Conservation (phyloP, 2,888 invertebrate species). For the Ectemnius cavifrons region DNA sequence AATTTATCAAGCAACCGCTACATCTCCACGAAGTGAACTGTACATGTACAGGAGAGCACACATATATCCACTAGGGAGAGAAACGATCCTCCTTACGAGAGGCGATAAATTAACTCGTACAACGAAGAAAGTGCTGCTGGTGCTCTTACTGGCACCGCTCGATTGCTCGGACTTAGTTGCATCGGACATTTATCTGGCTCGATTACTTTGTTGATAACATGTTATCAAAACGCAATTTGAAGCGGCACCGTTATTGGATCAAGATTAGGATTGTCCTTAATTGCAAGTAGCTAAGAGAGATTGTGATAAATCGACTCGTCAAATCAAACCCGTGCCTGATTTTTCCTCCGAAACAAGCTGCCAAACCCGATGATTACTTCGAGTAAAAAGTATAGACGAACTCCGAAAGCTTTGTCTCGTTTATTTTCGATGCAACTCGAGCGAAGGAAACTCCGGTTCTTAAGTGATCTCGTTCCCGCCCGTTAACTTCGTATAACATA, state of each 20-base stretch:
- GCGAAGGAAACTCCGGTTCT: too few relatives aligned
- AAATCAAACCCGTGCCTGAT: too few relatives aligned
- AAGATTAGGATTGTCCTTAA: neutral
- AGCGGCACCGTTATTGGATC: constrained; percentile 3
- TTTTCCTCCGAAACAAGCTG: too few relatives aligned
- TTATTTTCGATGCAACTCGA: too few relatives aligned
- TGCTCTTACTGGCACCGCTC: neutral
- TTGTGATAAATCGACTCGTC: too few relatives aligned
- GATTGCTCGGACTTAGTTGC: constrained; percentile 30
- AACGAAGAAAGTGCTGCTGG: constrained; percentile 30
- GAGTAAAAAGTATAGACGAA: too few relatives aligned
- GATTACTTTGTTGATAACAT: constrained; percentile 22
- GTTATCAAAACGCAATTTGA: constrained; percentile 37
- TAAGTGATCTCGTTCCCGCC: too few relatives aligned
- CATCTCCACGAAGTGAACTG: too few relatives aligned
- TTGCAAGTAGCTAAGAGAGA: neutral
- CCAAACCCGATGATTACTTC: too few relatives aligned
- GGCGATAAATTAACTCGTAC: constrained; percentile 30
- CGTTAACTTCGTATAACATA: too few relatives aligned
- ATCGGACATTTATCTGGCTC: constrained; percentile 12
- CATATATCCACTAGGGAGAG: neutral
- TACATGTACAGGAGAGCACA: too few relatives aligned
- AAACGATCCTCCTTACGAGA: neutral
- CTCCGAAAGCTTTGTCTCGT: too few relatives aligned
- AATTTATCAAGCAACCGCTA: constrained; percentile 9